Percentiles rank a stretch among this genome's conserved stretches.
Conservation (phyloP, 2,888 invertebrate genomes). For the Aleiodes leptofemur region DNA sequence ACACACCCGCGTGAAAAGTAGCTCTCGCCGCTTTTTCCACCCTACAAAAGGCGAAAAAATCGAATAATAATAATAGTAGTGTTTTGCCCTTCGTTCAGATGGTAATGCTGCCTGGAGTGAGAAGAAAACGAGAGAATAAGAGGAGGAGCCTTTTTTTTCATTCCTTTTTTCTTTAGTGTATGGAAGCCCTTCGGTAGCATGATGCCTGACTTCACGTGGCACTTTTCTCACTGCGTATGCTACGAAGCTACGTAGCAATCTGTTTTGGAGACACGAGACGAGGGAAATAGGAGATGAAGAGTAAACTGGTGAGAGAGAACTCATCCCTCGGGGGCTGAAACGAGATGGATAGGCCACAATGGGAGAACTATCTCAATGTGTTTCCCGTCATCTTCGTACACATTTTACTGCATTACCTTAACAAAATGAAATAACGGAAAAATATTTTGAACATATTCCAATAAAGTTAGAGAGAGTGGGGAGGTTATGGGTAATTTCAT, state of each 20-base stretch:
- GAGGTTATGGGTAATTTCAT: too few species aligned
- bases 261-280: constrained; percentile 42
- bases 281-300: constrained; percentile 10
- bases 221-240: constrained; percentile 62
- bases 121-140: constrained; percentile 22
- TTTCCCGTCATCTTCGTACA: constrained; percentile 20
- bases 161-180: constrained; percentile 12
- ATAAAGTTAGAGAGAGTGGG: too few species aligned
- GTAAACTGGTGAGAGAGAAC: constrained; percentile 34
- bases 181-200: constrained; percentile 51
- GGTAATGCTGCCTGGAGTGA: constrained; percentile 41
- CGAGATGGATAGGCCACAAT: constrained; percentile 45
- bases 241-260: constrained; percentile 40
- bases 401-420: constrained; percentile 4
- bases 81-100: constrained; percentile 23
- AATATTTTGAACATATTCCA: constrained; percentile 1
- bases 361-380: constrained; percentile 28
- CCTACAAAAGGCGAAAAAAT: constrained; percentile 29
- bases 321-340: constrained; percentile 30
- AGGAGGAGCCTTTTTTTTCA: constrained; percentile 39
- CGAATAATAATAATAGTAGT: constrained; percentile 38
- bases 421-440: constrained; percentile 15
- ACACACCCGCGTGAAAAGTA: constrained; percentile 38
- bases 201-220: constrained; percentile 65
- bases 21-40: constrained; percentile 6